These are phyloP conservation scores for Danaus melanippus DNA, from an alignment of 1,140 invertebrate species.

Conservation along the genomic window DNA sequence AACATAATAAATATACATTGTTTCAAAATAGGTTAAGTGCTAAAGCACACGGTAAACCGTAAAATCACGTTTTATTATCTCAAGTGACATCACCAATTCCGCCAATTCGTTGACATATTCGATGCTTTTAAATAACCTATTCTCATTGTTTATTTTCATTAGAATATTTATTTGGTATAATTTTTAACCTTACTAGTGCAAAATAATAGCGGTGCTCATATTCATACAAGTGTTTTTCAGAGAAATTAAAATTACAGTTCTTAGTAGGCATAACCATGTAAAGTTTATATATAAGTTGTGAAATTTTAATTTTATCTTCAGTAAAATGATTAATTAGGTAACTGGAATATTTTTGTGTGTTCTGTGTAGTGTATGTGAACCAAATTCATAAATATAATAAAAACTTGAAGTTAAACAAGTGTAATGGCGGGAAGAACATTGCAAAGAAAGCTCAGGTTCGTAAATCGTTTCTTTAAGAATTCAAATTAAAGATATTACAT, in stretches of 20 bases:
- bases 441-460: conserved; percentile 11
- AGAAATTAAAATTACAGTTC: neutral
- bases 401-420: conserved; percentile 4
- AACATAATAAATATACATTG: too few species aligned
- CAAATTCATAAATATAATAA: neutral
- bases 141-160: conserved; percentile 35
- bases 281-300: too few species aligned
- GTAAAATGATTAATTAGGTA: too few species aligned
- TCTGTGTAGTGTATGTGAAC: neutral
- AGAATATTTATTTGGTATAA: neutral
- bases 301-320: too few species aligned
- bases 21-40: too few species aligned
- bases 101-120: conserved; percentile 27
- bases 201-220: neutral
- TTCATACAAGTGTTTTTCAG: conserved; percentile 1
- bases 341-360: too few species aligned
- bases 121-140: conserved; percentile 34
- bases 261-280: too few species aligned
- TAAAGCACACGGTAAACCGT: too few species aligned
- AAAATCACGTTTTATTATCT: too few species aligned
- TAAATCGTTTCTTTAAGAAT: neutral
- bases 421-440: conserved; percentile 17
- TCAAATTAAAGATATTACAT: too few species aligned
- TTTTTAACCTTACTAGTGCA: too few species aligned
- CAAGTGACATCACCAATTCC: neutral